phyloP scores from a whole-genome alignment of 2,888 invertebrate species.

The Zeuzera pyrina region DNA sequence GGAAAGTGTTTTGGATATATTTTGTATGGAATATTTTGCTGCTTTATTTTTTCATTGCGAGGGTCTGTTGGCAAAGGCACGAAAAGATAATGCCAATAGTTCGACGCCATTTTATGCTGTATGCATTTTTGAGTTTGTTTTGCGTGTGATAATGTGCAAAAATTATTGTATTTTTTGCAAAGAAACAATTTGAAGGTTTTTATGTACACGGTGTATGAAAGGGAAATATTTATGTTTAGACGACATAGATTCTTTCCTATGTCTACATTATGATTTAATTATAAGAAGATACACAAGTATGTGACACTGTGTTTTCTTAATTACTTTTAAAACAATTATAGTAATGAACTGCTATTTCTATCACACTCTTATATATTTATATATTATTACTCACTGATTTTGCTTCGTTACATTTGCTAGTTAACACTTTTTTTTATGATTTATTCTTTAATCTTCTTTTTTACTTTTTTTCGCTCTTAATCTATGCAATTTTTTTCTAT shows the following conservation, averaged over 20 bases:
- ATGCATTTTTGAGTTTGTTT: slow-evolving; percentile 57
- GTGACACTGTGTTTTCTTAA: slow-evolving; percentile 28
- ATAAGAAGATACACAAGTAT: slow-evolving; percentile 64
- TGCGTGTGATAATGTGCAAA: slow-evolving; percentile 43
- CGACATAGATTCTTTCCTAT: too few relatives aligned
- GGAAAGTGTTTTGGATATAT: slow-evolving; percentile 16
- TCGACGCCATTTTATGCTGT: slow-evolving; percentile 29
- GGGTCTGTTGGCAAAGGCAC: slow-evolving; percentile 22
- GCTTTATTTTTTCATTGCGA: slow-evolving; percentile 57
- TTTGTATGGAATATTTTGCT: slow-evolving; percentile 62
- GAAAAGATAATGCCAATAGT: slow-evolving; percentile 13
- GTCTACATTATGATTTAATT: slow-evolving; percentile 26
- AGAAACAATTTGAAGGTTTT: not conserved
- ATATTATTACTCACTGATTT: slow-evolving; percentile 16
- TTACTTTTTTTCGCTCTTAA: too few relatives aligned
- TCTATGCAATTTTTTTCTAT: too few relatives aligned
- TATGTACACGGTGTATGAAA: not conserved
- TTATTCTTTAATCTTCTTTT: slow-evolving; percentile 22
- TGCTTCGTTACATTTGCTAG: slow-evolving; percentile 16
- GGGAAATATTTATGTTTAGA: too few relatives aligned
- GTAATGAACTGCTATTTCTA: slow-evolving; percentile 3
- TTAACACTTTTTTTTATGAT: slow-evolving; percentile 24
- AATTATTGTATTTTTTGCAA: slow-evolving; percentile 7
- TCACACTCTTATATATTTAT: not conserved
- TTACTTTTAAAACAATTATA: slow-evolving; percentile 7